These are phyloP conservation scores for Polyergus mexicanus DNA, from an alignment of 1,140 invertebrate genomes.

Conservation along the genomic window DNA sequence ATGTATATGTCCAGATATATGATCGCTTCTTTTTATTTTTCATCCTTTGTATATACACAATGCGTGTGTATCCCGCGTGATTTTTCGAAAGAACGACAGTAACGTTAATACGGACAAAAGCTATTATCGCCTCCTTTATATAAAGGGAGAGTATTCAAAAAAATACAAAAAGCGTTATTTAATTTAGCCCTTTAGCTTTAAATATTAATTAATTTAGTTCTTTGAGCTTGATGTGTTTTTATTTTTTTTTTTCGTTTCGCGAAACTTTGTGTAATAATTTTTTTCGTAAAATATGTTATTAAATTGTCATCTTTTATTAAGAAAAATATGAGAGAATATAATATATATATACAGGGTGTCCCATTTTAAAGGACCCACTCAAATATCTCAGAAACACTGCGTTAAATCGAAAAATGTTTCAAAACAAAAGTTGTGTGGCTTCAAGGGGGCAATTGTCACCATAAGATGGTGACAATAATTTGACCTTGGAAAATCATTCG, in stretches of 20 bases:
- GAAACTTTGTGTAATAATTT: conserved; percentile 17
- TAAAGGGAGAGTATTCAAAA: conserved; percentile 43
- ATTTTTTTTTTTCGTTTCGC: conserved; percentile 7
- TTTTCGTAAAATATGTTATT: neutral
- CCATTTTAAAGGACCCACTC: too few species aligned
- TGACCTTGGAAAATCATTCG: too few species aligned
- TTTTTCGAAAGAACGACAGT: conserved; percentile 56
- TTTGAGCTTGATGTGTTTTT: conserved; percentile 31
- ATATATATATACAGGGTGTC: too few species aligned
- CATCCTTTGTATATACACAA: neutral
- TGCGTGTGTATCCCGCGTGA: neutral
- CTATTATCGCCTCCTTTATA: conserved; percentile 45
- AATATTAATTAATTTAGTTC: conserved; percentile 25
- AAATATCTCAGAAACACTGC: too few species aligned
- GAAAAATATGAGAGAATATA: neutral
- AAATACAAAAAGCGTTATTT: conserved; percentile 59
- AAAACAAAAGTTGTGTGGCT: too few species aligned
- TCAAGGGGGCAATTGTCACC: too few species aligned
- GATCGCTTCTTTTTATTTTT: conserved; percentile 18
- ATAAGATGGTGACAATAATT: too few species aligned
- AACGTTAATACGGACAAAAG: conserved; percentile 55
- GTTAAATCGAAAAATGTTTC: too few species aligned
- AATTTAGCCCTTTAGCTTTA: conserved; percentile 23
- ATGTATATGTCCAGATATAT: conserved; percentile 47
- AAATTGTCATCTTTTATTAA: neutral